Base-by-base conservation (phyloP, 2,888 invertebrate genomes). In the Pandemis cinnamomeana region DNA sequence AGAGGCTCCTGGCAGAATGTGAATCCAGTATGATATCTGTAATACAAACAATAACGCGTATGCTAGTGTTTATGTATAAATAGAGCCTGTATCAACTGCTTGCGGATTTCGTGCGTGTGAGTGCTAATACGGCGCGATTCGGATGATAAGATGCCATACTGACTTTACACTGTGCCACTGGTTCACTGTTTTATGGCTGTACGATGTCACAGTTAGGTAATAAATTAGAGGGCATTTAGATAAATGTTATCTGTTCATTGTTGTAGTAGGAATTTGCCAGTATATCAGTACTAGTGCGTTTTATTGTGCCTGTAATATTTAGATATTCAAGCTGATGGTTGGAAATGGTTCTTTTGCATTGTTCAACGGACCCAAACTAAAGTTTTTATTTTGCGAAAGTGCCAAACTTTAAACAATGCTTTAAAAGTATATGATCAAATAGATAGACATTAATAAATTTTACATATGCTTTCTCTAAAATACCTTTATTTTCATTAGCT, bases 191-290 rank as follows among this genome's bases (percentile, higher is more conserved):
- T 67, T 70, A 53, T 62, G 62, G 69, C 27, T 72, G 46, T 20
- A 66, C 58, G 42, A 48, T 11, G 46, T 63, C 67, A 51, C 60
- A 62, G 27, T 66, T 48, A 60, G 61, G 61, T 70, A 70, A 70
- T 74, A 70, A 70, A 70, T 66, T 61, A 73, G 64, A 60, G 69
- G 73, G 69, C 66, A 70, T 74, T 74, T 69, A 74, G 70, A 74
- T 74, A 73, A 69, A 15, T 66, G 66, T 70, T 74, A 74, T 74
- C 73, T 66, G 46, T 66, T 3, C n/a, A n/a, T 53, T 67, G 53
- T 72, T 61, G 51, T 67, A 53, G 46, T 66, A 66, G 53, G 36
- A 55, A 70, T 70, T 58, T 55, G 64, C 48, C 48, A 62, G 42
- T 51, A 51, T 64, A 48, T 10, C 55, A 51, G 61, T 53, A 62